phyloP scores from a whole-genome alignment of 2,888 invertebrate species.

The Hirtodrosophila duncani region DNA sequence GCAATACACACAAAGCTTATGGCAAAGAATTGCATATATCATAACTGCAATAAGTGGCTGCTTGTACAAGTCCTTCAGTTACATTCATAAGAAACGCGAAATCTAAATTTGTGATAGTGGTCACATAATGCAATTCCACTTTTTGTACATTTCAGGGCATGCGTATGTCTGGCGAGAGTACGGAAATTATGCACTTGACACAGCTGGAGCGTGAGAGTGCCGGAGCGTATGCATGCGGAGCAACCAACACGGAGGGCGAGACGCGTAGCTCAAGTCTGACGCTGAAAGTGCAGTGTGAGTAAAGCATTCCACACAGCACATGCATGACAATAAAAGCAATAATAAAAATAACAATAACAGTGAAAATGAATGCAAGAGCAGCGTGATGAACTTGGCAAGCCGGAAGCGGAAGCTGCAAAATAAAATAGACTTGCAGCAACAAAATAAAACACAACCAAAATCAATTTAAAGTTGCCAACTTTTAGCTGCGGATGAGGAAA shows the following conservation, averaged over 20 bases:
- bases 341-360: constrained; percentile 5
- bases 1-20: too few species aligned
- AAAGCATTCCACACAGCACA: constrained; percentile 18
- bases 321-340: constrained; percentile 16
- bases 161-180: constrained; percentile 79
- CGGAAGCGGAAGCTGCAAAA: constrained; percentile 61
- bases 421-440: constrained; percentile 48
- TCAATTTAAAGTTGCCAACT: constrained; percentile 45
- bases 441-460: constrained; percentile 29
- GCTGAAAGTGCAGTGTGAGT: constrained; percentile 89
- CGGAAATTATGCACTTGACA: constrained; percentile 83
- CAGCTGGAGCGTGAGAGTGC: constrained; percentile 85
- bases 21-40: too few species aligned
- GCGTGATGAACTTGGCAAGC: constrained; percentile 45
- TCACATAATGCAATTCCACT: constrained; percentile 11
- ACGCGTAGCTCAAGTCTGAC: constrained; percentile 86
- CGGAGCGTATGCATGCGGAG: constrained; percentile 89
- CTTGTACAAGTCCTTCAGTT: too few species aligned
- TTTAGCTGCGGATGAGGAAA: constrained; percentile 56
- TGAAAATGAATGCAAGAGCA: constrained; percentile 5
- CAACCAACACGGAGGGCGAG: constrained; percentile 88
- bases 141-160: constrained; percentile 73
- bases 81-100: too few species aligned
- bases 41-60: too few species aligned
- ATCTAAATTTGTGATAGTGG: neutral